Conservation (phyloP, 1,140 invertebrate species). For the Drosophila novamexicana region DNA sequence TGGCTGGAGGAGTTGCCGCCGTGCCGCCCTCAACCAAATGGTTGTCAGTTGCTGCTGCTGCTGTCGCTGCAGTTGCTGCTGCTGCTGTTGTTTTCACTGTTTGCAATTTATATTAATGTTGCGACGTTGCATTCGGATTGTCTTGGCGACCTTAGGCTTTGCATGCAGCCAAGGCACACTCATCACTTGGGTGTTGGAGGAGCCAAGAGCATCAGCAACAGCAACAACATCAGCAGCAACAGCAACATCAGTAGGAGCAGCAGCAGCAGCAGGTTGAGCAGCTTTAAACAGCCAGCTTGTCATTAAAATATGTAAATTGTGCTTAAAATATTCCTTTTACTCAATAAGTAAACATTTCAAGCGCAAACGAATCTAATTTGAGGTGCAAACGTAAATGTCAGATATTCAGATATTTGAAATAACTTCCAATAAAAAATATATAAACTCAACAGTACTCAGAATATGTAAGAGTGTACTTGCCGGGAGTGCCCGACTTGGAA, state of each 20-base stretch:
- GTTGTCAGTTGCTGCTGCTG: constrained; percentile 21
- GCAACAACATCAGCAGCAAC: constrained; percentile 7
- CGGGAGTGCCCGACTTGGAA: no score
- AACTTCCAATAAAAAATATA: no score
- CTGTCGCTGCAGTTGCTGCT: constrained; percentile 11
- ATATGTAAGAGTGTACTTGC: no score
- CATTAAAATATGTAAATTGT: constrained; percentile 12
- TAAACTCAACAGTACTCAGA: no score
- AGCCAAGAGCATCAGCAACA: not conserved
- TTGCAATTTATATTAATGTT: constrained; percentile 54
- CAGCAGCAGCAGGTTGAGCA: not conserved
- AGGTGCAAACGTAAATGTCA: no score
- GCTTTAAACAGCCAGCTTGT: not conserved
- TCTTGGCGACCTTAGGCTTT: constrained; percentile 38
- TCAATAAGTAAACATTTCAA: not conserved
- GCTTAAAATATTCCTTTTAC: not conserved
- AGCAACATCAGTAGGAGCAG: not conserved
- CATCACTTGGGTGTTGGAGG: constrained; percentile 18
- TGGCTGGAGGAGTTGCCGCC: constrained; percentile 28
- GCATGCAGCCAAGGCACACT: constrained; percentile 37
- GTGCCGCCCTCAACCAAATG: constrained; percentile 36
- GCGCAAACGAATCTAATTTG: no score
- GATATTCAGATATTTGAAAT: no score
- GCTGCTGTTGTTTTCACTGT: constrained; percentile 40
- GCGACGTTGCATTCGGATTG: constrained; percentile 43